A percentile compares a stretch with the other conserved stretches of the same genome.
These are phyloP conservation scores for Antrozous pallidus DNA, from an alignment of 2,797 vertebrate genomes.

Conservation along the genomic window DNA sequence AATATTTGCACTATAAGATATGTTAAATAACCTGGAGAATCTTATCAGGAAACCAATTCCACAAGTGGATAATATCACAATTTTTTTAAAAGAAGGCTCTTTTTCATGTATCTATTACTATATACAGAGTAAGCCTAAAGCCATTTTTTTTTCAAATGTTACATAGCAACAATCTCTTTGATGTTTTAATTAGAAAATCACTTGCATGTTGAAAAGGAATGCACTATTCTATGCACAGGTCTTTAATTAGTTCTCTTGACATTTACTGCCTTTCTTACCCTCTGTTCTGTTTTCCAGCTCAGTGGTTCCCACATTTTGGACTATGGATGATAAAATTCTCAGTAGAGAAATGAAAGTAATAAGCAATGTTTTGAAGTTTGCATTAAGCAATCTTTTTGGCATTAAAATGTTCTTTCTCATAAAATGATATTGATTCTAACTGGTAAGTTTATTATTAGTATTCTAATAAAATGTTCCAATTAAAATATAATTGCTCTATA, in stretches of 20 bases:
- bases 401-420: constrained; percentile 12
- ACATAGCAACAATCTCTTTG: not conserved
- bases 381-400: not conserved
- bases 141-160: not conserved
- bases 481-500: not conserved
- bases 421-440: not conserved
- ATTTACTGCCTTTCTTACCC: not conserved
- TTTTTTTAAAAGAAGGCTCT: not conserved
- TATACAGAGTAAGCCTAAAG: not conserved
- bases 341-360: not conserved
- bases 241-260: not conserved
- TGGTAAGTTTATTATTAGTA: not conserved
- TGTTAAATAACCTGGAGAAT: not conserved
- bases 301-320: not conserved
- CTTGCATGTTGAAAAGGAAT: not conserved
- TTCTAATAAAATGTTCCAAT: not conserved
- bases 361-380: not conserved
- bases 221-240: not conserved
- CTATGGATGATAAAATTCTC: not conserved
- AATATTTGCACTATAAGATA: not conserved
- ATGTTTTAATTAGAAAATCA: constrained; percentile 14
- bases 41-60: not conserved
- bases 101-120: not conserved
- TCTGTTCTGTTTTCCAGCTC: not conserved
- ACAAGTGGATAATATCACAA: not conserved